These are phyloP conservation scores for Ganaspis sp. DNA, from an alignment of 1,140 invertebrate genomes.

Conservation along the genomic window DNA sequence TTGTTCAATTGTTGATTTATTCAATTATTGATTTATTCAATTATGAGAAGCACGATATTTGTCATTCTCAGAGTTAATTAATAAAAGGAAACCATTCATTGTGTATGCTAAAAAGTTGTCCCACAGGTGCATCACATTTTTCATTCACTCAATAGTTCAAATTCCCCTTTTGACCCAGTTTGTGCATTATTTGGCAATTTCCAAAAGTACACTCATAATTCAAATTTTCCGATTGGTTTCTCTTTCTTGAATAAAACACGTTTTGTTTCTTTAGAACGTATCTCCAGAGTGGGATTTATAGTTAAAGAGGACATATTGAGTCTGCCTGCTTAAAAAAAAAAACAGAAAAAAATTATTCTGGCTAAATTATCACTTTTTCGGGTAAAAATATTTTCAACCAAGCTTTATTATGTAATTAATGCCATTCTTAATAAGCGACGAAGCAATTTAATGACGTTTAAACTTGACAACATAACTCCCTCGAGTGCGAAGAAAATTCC, in stretches of 20 bases:
- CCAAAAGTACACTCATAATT: not conserved
- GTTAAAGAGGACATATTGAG: no score
- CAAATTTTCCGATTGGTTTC: not conserved
- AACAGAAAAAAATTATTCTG: no score
- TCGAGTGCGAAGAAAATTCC: not conserved
- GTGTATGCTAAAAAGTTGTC: not conserved
- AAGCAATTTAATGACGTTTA: not conserved
- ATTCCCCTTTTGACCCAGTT: constrained; percentile 4
- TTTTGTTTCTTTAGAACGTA: no score
- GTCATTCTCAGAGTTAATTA: no score
- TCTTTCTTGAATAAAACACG: not conserved
- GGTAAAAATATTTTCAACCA: not conserved
- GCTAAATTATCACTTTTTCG: no score
- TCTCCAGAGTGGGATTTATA: no score
- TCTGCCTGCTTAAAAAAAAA: no score
- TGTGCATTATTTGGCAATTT: constrained; percentile 6
- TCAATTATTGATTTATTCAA: no score
- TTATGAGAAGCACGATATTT: no score
- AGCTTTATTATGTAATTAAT: not conserved
- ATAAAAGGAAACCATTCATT: not conserved
- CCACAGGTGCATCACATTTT: not conserved
- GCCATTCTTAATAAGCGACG: not conserved
- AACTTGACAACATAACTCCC: not conserved
- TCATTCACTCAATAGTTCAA: not conserved
- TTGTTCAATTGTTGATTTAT: no score